A percentile compares a stretch with the other conserved stretches of the same genome.
Evolutionary conservation across 2,888 invertebrate species (phyloP).

Genomic region (Calephelis perditalis): DNA sequence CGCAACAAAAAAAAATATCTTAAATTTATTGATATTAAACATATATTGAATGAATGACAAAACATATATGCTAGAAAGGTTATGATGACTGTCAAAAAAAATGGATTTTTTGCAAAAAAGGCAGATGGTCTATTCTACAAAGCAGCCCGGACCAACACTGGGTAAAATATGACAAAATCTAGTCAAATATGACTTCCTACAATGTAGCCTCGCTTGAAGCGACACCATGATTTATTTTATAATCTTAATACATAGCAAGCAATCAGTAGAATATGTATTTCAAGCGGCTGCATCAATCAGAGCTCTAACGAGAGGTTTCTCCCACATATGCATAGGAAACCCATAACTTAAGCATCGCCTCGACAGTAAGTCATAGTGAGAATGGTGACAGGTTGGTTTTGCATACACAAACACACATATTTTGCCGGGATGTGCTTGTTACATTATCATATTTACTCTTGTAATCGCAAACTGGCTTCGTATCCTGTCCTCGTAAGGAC

Average conservation of each 20-base stretch:
- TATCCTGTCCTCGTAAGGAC: background rate
- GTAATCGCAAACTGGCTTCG: too few relatives aligned
- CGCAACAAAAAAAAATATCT: too few relatives aligned
- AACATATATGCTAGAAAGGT: too few relatives aligned
- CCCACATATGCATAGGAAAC: constrained; percentile 67
- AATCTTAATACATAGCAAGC: constrained; percentile 18
- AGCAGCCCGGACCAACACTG: too few relatives aligned
- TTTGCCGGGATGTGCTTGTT: constrained; percentile 27
- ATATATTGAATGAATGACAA: too few relatives aligned
- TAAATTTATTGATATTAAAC: too few relatives aligned
- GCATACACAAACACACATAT: constrained; percentile 51
- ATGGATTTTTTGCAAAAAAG: too few relatives aligned
- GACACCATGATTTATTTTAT: constrained; percentile 5
- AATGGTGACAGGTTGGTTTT: constrained; percentile 53
- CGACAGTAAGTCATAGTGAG: constrained; percentile 57
- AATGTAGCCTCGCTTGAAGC: background rate
- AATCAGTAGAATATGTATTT: constrained; percentile 32
- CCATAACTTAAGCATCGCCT: constrained; percentile 66
- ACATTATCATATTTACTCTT: constrained; percentile 26
- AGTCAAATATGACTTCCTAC: background rate
- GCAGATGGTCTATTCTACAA: too few relatives aligned
- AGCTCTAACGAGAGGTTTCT: constrained; percentile 56
- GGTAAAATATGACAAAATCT: too few relatives aligned
- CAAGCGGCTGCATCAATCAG: constrained; percentile 38
- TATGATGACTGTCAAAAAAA: too few relatives aligned